phyloP scores from a whole-genome alignment of 1,140 invertebrate genomes.

The Grapholita molesta region DNA sequence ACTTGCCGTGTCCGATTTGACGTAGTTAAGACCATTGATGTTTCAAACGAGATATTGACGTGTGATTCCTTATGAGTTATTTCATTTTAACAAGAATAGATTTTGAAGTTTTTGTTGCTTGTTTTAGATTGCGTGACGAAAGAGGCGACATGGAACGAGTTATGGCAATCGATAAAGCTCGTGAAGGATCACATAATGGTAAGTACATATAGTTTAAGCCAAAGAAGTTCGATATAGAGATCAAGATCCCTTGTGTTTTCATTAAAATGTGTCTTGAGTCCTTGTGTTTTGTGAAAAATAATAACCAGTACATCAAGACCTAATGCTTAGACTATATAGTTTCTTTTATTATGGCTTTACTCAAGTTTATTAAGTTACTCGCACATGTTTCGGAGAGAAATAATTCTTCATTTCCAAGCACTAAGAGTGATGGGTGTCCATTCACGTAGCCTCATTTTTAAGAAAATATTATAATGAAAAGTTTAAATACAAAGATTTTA shows the following conservation, averaged over 20 bases:
- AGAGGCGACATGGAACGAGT: slow-evolving; percentile 88
- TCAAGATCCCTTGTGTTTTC: no score
- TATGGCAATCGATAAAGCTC: slow-evolving; percentile 87
- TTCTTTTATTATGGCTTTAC: no score
- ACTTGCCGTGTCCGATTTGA: slow-evolving; percentile 56
- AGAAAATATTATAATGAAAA: no score
- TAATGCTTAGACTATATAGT: no score
- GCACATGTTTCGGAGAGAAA: no score
- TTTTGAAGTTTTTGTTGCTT: slow-evolving; percentile 32
- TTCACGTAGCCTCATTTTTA: not conserved
- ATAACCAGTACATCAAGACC: no score
- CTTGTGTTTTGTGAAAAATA: no score
- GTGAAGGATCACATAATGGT: slow-evolving; percentile 93
- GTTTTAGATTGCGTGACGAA: slow-evolving; percentile 90
- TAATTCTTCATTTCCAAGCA: no score
- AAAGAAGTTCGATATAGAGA: not conserved
- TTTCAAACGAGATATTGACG: slow-evolving; percentile 55
- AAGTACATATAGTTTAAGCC: slow-evolving; percentile 27
- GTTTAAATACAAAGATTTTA: no score
- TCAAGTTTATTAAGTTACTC: no score
- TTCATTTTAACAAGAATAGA: not conserved
- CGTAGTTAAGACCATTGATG: slow-evolving; percentile 37
- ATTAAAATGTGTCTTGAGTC: no score
- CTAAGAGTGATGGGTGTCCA: no score
- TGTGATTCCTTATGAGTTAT: slow-evolving; percentile 5